Conservation (phyloP, 2,113 vertebrate genomes). For the Orycteropus afer region DNA sequence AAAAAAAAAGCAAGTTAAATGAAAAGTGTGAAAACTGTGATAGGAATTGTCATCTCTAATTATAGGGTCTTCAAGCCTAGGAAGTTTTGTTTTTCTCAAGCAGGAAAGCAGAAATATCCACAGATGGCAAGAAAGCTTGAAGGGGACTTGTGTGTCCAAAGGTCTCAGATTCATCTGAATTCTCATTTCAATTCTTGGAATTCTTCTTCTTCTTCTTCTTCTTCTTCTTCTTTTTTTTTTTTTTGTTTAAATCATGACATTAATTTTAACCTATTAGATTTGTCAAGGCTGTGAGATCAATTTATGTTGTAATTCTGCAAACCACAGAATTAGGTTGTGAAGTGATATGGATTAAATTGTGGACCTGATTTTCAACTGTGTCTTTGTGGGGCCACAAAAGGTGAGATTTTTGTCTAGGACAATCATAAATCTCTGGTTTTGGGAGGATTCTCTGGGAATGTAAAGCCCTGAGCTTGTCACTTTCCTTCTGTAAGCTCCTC, state of each 20-base stretch:
- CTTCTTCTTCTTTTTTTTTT: too few species aligned
- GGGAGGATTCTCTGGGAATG: neutral
- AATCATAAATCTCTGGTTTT: neutral
- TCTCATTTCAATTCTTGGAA: neutral
- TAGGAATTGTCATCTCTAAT: neutral
- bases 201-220: neutral
- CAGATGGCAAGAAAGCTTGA: neutral
- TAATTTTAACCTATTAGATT: neutral
- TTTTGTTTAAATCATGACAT: neutral
- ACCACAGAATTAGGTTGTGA: neutral
- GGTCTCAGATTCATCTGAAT: neutral
- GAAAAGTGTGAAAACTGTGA: neutral
- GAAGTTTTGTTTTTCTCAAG: neutral
- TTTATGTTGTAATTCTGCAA: neutral
- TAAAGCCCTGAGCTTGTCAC: neutral
- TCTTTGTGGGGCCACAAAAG: neutral
- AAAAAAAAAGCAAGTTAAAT: neutral
- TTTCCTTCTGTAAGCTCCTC: neutral
- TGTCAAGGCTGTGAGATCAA: neutral
- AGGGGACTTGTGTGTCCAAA: too few species aligned
- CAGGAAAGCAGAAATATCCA: neutral
- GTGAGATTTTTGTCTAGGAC: neutral
- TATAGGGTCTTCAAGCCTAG: neutral
- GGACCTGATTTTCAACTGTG: neutral
- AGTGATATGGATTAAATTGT: neutral